phyloP scores from a whole-genome alignment of 1,140 invertebrate species.

The Lasaia peninsularis region DNA sequence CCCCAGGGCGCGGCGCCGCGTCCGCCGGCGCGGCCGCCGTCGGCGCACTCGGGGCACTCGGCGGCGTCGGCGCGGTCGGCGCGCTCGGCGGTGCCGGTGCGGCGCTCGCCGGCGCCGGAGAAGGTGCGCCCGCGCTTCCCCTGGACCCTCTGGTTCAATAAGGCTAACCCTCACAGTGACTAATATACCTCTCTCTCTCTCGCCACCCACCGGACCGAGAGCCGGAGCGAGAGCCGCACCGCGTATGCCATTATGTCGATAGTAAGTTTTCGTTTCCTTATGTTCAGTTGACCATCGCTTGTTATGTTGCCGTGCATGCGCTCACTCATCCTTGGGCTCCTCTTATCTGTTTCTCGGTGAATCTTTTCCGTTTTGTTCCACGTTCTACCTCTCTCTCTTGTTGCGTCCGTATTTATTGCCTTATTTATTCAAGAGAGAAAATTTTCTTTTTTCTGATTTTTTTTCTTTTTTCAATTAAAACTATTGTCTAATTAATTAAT shows the following conservation, averaged over 20 bases:
- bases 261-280: constrained; percentile 67
- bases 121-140: constrained; percentile 61
- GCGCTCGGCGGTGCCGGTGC: constrained; percentile 38
- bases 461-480: too few species aligned
- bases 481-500: too few species aligned
- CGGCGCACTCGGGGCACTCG: constrained; percentile 57
- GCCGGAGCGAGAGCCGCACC: constrained; percentile 12
- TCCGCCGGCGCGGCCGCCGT: constrained; percentile 50
- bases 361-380: too few species aligned
- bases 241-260: constrained; percentile 74
- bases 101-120: constrained; percentile 33
- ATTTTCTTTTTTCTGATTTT: too few species aligned
- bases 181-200: constrained; percentile 32
- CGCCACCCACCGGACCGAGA: constrained; percentile 18
- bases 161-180: constrained; percentile 49
- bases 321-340: neutral
- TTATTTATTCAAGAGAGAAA: too few species aligned
- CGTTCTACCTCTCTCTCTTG: too few species aligned
- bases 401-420: too few species aligned
- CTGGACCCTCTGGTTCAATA: constrained; percentile 61
- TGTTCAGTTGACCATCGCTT: constrained; percentile 23
- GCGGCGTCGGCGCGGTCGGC: constrained; percentile 22
- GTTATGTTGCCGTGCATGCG: constrained; percentile 17
- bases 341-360: too few species aligned
- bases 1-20: constrained; percentile 61